A percentile compares a stretch with the other conserved stretches of the same genome.
Conservation (phyloP, 2,113 vertebrate species). For the Macroglossus sobrinus region DNA sequence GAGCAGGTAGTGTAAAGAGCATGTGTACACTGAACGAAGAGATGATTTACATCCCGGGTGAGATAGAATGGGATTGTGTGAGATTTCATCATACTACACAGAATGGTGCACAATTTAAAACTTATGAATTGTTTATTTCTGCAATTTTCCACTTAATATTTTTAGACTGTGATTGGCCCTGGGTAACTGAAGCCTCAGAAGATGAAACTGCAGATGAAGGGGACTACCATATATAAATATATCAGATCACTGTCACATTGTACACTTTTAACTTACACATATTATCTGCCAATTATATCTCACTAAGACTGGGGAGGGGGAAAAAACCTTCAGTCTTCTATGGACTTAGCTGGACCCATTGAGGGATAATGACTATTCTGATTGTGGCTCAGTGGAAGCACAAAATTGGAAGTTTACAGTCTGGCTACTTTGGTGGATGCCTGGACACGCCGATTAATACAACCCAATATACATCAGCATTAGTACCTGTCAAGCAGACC, state of each 20-base stretch:
- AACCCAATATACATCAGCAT: neutral
- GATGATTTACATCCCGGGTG: neutral
- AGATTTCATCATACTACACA: neutral
- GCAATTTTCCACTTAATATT: neutral
- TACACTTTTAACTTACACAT: neutral
- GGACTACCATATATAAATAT: neutral
- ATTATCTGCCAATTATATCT: neutral
- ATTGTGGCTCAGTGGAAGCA: neutral
- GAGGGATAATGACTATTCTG: neutral
- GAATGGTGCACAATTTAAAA: neutral
- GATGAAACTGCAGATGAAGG: neutral
- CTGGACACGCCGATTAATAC: neutral
- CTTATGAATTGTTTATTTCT: neutral
- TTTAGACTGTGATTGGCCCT: neutral
- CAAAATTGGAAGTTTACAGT: neutral
- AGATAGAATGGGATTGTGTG: neutral
- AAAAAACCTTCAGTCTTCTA: neutral
- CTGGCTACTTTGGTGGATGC: neutral
- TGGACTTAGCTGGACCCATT: neutral
- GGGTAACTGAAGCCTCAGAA: neutral
- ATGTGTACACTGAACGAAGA: neutral
- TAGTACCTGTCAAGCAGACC: neutral
- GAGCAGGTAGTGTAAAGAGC: neutral
- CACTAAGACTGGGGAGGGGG: neutral
- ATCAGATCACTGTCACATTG: neutral